A percentile compares a stretch with the other conserved stretches of the same genome.
Conservation (phyloP, 2,113 vertebrate genomes). For the Cyprinus carpio region DNA sequence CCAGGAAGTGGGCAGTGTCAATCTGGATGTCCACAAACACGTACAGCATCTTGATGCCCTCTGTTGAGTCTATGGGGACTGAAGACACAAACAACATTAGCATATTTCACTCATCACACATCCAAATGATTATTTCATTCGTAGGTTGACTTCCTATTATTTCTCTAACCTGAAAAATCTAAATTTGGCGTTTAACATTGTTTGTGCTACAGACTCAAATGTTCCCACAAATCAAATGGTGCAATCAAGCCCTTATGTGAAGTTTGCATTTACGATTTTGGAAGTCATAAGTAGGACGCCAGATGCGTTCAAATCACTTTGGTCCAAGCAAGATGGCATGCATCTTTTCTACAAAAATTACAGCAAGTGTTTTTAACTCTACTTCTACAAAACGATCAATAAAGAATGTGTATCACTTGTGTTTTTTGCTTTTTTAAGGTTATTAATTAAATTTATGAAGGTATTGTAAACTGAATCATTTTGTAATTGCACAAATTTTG, state of each 20-base stretch:
- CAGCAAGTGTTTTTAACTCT: not conserved
- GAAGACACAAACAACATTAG: conserved; percentile 52
- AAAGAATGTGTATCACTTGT: not conserved
- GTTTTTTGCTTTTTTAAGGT: not conserved
- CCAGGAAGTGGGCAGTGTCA: conserved; percentile 89
- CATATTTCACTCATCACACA: conserved; percentile 19
- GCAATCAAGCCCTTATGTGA: not conserved
- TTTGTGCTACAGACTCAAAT: not conserved
- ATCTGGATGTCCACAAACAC: conserved; percentile 98
- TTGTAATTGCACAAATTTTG: not conserved
- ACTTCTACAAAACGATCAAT: not conserved
- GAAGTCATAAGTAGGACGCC: not conserved
- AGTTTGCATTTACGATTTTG: not conserved
- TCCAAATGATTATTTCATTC: not conserved
- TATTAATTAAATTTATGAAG: not conserved
- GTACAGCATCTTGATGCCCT: conserved; percentile 91
- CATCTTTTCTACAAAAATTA: not conserved
- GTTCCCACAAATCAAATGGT: not conserved
- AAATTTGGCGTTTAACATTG: not conserved
- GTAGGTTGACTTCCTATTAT: not conserved
- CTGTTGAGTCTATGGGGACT: conserved; percentile 91
- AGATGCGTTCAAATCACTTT: not conserved
- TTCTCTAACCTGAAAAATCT: not conserved
- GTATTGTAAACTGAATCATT: not conserved
- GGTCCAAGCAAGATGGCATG: not conserved